Evolutionary conservation across 2,888 invertebrate species (phyloP), one percentile per base, ranked within the genome.

Genomic region (Drosophila mimica): DNA sequence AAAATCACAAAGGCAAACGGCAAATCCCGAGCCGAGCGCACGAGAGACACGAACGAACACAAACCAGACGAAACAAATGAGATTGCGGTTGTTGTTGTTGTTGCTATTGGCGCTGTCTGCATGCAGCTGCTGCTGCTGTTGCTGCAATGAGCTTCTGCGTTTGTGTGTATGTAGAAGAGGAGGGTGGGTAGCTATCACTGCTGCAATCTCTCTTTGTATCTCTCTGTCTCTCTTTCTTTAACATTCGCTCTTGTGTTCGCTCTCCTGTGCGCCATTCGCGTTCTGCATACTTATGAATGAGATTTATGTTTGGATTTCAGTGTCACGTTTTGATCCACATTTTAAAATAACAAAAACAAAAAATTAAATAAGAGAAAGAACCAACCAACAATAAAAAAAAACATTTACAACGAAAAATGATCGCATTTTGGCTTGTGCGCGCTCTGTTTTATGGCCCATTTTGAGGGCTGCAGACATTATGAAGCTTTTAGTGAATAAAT

Each of bases 281-380:
- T 40, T 69, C 74, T 74, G 87, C 88, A 84, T 82, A 69, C 74
- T 81, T 79, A 88, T 88, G 85, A 85, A 88, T 88, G 81, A 81
- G 88, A 85, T 88, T 88, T 82, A 71, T 85, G 83, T 72, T 85
- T 72, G 76, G 85, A 76, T 88, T 85, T 85, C 88, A 85, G 83
- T 85, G 88, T 86, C 85, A 86, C 85, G 85, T 85, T 85, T 88
- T 88, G 85, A 81, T 86, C 85, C 77, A 86, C 81, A 75, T 86
- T 83, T 81, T 61, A 54, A 74, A 68, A 70, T 49, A 48, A 65
- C 28, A 63, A 48, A 38, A 40, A 53, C 17, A 53, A 40, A 30
- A n/a, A 31, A n/a, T 1, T 54, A 30, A 64, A 20, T 38, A 57
- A 36, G 38, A 36, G 11, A 62, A 66, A 38, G 30, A 31, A 49